Percentiles rank a stretch among this genome's conserved stretches.
These are phyloP conservation scores for Ancistrus triradiatus DNA, from an alignment of 2,113 vertebrate genomes.

Conservation along the genomic window DNA sequence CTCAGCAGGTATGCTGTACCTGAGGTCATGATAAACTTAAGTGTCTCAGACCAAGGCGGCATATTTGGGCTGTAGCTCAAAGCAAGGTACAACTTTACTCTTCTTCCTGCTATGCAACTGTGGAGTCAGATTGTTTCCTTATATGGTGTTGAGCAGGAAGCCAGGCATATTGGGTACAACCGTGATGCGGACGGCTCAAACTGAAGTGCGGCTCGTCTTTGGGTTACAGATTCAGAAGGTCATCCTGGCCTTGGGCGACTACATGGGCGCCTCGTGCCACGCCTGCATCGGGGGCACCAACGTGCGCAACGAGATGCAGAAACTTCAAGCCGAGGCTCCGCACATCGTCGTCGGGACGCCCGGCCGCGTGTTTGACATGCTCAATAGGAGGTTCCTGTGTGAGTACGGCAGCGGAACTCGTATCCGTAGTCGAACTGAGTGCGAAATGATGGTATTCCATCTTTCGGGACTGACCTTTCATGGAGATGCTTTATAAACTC, in stretches of 20 bases:
- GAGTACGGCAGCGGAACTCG: constrained; percentile 50
- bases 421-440: constrained; percentile 44
- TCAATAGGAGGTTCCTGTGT: constrained; percentile 85
- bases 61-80: constrained; percentile 67
- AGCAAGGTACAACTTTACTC: constrained; percentile 61
- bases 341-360: constrained; percentile 87
- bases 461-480: constrained; percentile 73
- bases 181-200: too few species aligned
- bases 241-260: constrained; percentile 84
- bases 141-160: constrained; percentile 22
- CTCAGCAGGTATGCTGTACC: constrained; percentile 94
- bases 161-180: too few species aligned
- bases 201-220: too few species aligned
- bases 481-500: constrained; percentile 54
- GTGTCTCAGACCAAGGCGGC: constrained; percentile 71
- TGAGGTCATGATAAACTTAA: constrained; percentile 65
- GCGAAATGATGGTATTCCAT: constrained; percentile 75
- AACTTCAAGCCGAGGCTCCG: constrained; percentile 81
- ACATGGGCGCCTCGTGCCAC: constrained; percentile 87
- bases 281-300: constrained; percentile 87
- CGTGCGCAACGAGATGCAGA: constrained; percentile 87
- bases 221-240: constrained; percentile 90
- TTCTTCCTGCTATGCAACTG: constrained; percentile 41
- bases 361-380: constrained; percentile 84
- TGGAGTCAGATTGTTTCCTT: constrained; percentile 13